These are phyloP conservation scores for Hydractinia symbiolongicarpus DNA, from an alignment of 30 jellyfish, hydroid and myxozoan genomes.

Conservation along the genomic window DNA sequence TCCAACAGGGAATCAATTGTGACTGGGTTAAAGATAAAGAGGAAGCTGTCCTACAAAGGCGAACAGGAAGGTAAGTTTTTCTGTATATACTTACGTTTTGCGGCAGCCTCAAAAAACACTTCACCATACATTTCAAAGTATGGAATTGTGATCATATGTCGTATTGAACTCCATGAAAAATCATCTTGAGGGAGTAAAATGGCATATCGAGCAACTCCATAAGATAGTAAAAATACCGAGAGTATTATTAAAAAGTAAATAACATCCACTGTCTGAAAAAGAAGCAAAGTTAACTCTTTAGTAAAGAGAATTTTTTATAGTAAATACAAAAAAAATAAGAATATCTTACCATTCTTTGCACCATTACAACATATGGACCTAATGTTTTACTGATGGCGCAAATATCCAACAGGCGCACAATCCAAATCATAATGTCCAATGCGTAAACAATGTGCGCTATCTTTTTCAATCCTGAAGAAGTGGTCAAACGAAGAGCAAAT, in stretches of 20 bases:
- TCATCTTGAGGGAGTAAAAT: constrained; percentile 38
- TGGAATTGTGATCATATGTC: constrained; percentile 56
- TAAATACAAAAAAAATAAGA: too few species aligned
- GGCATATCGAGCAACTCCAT: constrained; percentile 75
- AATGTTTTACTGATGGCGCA: constrained; percentile 60
- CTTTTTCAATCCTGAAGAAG: constrained; percentile 10
- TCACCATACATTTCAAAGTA: constrained; percentile 81
- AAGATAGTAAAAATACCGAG: constrained; percentile 68
- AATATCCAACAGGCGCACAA: constrained; percentile 54
- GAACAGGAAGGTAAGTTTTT: neutral
- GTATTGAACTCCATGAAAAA: constrained; percentile 43
- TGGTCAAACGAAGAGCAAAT: constrained; percentile 38
- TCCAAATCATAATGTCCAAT: constrained; percentile 71
- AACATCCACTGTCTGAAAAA: constrained; percentile 57
- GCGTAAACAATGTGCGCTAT: constrained; percentile 63
- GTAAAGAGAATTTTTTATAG: too few species aligned
- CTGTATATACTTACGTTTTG: neutral
- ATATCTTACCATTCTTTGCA: constrained; percentile 59
- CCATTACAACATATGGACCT: constrained; percentile 86
- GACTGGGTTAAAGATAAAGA: neutral
- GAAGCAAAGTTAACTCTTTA: neutral
- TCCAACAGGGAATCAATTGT: neutral
- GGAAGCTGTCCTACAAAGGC: neutral
- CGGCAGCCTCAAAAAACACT: constrained; percentile 32
- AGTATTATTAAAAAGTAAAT: constrained; percentile 61